Evolutionary conservation across 1,140 invertebrate genomes (phyloP), one percentile per base, ranked within the genome.

Genomic region (Trichonephila inaurata): DNA sequence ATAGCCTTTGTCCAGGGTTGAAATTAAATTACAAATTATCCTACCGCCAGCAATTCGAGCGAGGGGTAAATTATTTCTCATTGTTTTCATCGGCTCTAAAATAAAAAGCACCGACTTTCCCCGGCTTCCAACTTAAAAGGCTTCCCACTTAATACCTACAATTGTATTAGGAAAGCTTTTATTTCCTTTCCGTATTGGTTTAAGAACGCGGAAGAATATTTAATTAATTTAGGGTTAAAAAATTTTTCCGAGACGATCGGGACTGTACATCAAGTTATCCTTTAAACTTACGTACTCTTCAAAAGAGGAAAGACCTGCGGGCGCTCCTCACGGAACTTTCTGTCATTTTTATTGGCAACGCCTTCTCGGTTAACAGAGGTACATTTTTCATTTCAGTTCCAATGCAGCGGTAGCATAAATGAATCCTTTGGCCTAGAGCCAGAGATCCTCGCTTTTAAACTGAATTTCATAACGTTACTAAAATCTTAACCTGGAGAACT

Each of bases 241-340:
- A 0, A 1, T 33, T 77, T 33, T 77, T 7, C 21, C 18, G 33
- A 33, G 72, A 77, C 14, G 40, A 28, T 77, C 69, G 33, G 12
- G 69, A 33, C 3, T 18, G 72, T 40, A 28, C 72, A 77, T 77
- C 72, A 77, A 77, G 28, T 77, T 77, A 77, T 40, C 72, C 72
- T 77, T 40, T 77, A 77, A 77, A 77, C 69, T 28, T 77, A 77
- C 69, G 40, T 77, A 40, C 72, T 77, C 14, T 77, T 77, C 33
- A 18, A 18, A 40, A 77, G 28, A 33, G 72, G 72, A 40, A 77
- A 40, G 72, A 69, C 66, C 66, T 69, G 8, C n/a, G n/a, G 66
- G 72, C 33, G 24, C 4, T 18, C 7, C 14, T 77, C 72, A 19
- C 72, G 16, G 72, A 77, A 77, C 28, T 33, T 6, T 77, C 72